Conservation (phyloP, 2,113 vertebrate species). For the Nesogale talazaci region DNA sequence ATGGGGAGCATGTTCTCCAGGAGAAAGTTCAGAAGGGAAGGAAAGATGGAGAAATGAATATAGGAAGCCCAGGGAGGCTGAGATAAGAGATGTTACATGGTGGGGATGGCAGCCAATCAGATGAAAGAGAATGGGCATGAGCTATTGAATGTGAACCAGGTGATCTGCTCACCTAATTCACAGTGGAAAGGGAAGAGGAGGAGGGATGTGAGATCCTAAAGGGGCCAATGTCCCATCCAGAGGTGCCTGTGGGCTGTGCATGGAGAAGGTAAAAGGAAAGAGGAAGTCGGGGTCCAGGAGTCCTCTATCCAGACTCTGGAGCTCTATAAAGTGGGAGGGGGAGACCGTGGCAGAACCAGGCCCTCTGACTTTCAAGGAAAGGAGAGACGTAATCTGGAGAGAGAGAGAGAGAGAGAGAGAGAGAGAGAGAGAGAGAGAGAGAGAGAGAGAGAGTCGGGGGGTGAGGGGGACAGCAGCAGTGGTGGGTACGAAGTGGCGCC, state of each 20-base stretch:
- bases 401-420: too few relatives aligned
- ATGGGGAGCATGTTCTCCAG: too few relatives aligned
- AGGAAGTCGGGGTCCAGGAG: background rate
- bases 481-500: background rate
- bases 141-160: too few relatives aligned
- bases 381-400: background rate
- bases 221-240: rapidly evolving
- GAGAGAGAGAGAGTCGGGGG: too few relatives aligned
- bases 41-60: too few relatives aligned
- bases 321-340: background rate
- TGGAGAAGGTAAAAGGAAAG: background rate
- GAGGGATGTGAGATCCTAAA: background rate
- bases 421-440: too few relatives aligned
- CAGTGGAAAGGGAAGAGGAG: background rate
- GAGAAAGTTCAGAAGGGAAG: too few relatives aligned
- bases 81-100: too few relatives aligned
- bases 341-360: background rate
- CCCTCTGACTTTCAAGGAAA: background rate
- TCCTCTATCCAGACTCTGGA: background rate
- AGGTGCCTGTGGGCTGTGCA: background rate
- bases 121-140: too few relatives aligned
- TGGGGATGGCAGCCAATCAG: too few relatives aligned
- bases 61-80: too few relatives aligned
- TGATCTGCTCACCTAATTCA: too few relatives aligned
- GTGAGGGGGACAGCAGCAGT: background rate